Percentiles rank a stretch among this genome's conserved stretches.
phyloP scores from a whole-genome alignment of 1,140 invertebrate genomes.

The Agrilus planipennis region DNA sequence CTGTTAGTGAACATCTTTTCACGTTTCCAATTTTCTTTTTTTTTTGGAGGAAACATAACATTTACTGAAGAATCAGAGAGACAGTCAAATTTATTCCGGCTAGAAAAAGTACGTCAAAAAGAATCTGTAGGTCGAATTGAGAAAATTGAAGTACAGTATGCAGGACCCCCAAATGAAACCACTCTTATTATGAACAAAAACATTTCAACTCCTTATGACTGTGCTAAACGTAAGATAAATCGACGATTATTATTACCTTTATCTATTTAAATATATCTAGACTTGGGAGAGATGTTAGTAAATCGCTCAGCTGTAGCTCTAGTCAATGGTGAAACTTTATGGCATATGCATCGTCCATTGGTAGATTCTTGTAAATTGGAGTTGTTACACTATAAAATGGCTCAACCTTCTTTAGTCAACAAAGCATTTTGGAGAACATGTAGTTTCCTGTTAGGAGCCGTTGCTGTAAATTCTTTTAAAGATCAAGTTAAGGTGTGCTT shows the following conservation, averaged over 20 bases:
- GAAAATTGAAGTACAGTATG: slow-evolving; percentile 80
- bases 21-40: too few relatives aligned
- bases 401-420: slow-evolving; percentile 56
- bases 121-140: slow-evolving; percentile 69
- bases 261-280: slow-evolving; percentile 37
- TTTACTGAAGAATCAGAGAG: slow-evolving; percentile 21
- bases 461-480: slow-evolving; percentile 67
- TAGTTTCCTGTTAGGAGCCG: slow-evolving; percentile 74
- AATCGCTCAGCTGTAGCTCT: slow-evolving; percentile 66
- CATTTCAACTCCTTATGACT: slow-evolving; percentile 85
- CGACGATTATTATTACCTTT: not conserved
- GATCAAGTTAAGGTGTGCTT: slow-evolving; percentile 61
- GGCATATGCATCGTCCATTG: slow-evolving; percentile 90
- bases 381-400: slow-evolving; percentile 65
- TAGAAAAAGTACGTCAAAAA: slow-evolving; percentile 62
- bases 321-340: slow-evolving; percentile 60
- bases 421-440: slow-evolving; percentile 86
- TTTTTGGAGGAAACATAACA: slow-evolving; percentile 5
- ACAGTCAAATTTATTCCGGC: slow-evolving; percentile 61
- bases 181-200: slow-evolving; percentile 83
- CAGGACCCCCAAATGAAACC: slow-evolving; percentile 57
- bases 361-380: slow-evolving; percentile 63
- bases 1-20: too few relatives aligned
- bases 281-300: slow-evolving; percentile 61
- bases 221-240: slow-evolving; percentile 66